These are phyloP conservation scores for Mellivora capensis DNA, from an alignment of 2,113 vertebrate genomes.

Conservation along the genomic window DNA sequence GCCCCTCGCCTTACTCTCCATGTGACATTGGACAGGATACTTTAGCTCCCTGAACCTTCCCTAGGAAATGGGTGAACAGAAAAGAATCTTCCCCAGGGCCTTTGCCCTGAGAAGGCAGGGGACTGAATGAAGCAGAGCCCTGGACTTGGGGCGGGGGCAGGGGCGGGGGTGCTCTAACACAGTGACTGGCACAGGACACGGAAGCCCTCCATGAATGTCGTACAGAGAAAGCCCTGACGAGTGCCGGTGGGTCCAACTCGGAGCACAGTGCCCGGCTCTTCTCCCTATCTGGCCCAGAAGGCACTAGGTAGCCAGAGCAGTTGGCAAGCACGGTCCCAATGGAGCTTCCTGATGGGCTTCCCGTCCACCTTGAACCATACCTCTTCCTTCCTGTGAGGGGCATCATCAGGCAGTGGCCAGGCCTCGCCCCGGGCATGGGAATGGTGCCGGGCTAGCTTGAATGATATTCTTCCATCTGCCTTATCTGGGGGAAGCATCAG, in stretches of 20 bases:
- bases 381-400: neutral
- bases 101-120: neutral
- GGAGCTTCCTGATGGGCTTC: neutral
- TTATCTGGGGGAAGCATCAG: neutral
- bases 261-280: fast-evolving
- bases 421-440: neutral
- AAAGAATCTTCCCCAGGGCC: neutral
- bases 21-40: too few relatives aligned
- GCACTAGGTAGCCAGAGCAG: neutral
- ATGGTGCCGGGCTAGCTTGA: fast-evolving
- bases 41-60: neutral
- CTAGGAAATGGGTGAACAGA: neutral
- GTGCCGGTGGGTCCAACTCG: too few relatives aligned
- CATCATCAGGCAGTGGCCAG: neutral
- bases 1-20: neutral
- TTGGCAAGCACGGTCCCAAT: neutral
- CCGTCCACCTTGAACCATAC: neutral
- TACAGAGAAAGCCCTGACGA: neutral
- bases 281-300: neutral
- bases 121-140: neutral
- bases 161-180: neutral
- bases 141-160: fast-evolving
- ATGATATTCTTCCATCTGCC: neutral
- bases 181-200: neutral
- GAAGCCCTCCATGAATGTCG: neutral